These are phyloP conservation scores for Ethmia dodecea DNA, from an alignment of 2,888 invertebrate species.

Conservation along the genomic window DNA sequence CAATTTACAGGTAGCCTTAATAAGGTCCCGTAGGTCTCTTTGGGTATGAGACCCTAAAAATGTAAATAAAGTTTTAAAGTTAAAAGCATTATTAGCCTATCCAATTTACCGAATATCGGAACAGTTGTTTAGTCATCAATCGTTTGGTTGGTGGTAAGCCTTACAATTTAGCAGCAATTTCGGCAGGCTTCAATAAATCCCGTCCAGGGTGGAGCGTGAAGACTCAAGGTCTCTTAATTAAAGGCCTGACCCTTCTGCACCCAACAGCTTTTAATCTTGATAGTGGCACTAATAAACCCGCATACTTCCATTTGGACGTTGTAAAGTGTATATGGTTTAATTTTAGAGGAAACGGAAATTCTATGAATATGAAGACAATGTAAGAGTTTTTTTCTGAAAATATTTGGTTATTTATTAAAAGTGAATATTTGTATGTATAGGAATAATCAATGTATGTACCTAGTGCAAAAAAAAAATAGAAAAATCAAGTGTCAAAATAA, in stretches of 20 bases:
- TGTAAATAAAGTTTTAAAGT: no score
- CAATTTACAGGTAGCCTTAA: no score
- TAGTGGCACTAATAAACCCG: slow-evolving; percentile 46
- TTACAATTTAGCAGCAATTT: slow-evolving; percentile 30
- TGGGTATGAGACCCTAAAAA: no score
- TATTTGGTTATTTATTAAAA: no score
- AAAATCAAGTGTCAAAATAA: no score
- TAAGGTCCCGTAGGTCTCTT: no score
- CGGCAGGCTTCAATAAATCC: slow-evolving; percentile 46
- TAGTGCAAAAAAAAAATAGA: neutral
- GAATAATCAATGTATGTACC: neutral
- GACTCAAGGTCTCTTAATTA: slow-evolving; percentile 53
- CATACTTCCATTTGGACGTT: slow-evolving; percentile 40
- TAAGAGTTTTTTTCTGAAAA: no score
- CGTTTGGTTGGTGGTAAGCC: slow-evolving; percentile 1
- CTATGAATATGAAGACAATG: no score
- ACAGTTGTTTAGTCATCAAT: no score
- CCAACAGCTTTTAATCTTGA: slow-evolving; percentile 52
- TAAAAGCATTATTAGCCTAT: no score
- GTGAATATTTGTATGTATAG: no score
- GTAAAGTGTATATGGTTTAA: slow-evolving; percentile 18
- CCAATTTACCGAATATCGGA: no score
- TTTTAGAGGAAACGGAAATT: slow-evolving; percentile 14
- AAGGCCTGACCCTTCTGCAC: slow-evolving; percentile 40
- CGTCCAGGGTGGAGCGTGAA: slow-evolving; percentile 24